Evolutionary conservation across 2,113 vertebrate genomes (phyloP).

Genomic region (Laterallus jamaicensis): DNA sequence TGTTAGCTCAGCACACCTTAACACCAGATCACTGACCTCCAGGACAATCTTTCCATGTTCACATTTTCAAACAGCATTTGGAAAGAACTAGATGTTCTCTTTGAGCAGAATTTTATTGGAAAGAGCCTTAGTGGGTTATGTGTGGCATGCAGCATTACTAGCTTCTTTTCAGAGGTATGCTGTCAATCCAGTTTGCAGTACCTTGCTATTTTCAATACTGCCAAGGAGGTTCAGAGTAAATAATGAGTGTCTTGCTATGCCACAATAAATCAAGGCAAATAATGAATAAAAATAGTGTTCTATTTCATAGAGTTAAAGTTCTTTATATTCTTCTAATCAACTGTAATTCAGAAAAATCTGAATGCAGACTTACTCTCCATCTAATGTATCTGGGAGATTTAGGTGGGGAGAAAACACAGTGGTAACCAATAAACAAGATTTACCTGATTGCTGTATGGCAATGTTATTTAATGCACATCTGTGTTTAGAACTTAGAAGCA

Average conservation of each 20-base stretch:
- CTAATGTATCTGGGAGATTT: background rate
- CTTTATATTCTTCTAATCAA: constrained; percentile 2
- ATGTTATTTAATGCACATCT: constrained; percentile 13
- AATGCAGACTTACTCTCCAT: background rate
- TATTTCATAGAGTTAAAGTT: background rate
- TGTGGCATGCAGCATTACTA: background rate
- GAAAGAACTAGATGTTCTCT: background rate
- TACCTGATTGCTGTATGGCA: background rate
- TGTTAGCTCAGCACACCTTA: background rate
- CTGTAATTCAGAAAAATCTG: background rate
- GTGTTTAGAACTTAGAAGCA: background rate
- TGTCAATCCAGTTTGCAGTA: background rate
- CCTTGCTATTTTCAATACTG: background rate
- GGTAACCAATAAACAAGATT: constrained; percentile 33
- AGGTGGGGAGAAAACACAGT: background rate
- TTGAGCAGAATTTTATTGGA: background rate
- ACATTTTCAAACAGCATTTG: fast-evolving
- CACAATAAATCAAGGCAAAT: background rate
- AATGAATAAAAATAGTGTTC: constrained; percentile 16
- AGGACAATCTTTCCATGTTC: background rate
- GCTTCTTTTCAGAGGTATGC: background rate
- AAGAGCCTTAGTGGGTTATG: background rate
- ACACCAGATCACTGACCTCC: background rate
- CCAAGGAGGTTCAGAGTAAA: background rate
- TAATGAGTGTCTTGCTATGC: background rate